phyloP scores from a whole-genome alignment of 2,113 vertebrate genomes.

The Geococcyx californianus region DNA sequence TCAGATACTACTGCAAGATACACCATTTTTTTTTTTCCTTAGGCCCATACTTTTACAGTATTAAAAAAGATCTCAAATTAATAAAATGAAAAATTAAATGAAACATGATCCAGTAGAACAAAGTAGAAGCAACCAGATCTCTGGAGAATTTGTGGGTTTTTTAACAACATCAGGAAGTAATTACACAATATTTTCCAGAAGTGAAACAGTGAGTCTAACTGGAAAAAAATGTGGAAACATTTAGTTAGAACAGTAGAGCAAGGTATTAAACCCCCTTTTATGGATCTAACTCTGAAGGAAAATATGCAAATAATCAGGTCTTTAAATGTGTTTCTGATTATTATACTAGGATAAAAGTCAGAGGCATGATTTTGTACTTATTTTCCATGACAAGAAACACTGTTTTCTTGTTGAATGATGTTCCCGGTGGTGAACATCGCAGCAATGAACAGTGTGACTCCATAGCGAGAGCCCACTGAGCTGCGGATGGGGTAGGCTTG shows the following conservation, averaged over 20 bases:
- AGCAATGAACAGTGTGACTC: not conserved
- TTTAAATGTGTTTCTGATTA: slow-evolving; percentile 77
- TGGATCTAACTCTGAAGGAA: slow-evolving; percentile 79
- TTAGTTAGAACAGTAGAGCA: slow-evolving; percentile 84
- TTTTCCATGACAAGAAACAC: slow-evolving; percentile 56
- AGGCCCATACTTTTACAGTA: not conserved
- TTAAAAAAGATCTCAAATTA: slow-evolving; percentile 64
- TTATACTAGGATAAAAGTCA: slow-evolving; percentile 72
- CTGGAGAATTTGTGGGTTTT: slow-evolving; percentile 68
- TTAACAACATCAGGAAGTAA: slow-evolving; percentile 77
- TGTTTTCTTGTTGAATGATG: slow-evolving; percentile 41
- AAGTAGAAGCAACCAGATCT: slow-evolving; percentile 64
- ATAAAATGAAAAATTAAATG: slow-evolving; percentile 68
- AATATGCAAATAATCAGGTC: slow-evolving; percentile 81
- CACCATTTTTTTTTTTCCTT: not conserved
- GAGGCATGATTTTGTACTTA: slow-evolving; percentile 53
- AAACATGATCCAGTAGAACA: slow-evolving; percentile 68
- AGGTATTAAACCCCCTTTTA: slow-evolving; percentile 79
- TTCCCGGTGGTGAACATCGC: not conserved
- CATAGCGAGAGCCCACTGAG: not conserved
- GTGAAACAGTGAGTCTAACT: slow-evolving; percentile 80
- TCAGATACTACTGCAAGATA: not conserved
- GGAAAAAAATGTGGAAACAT: slow-evolving; percentile 83
- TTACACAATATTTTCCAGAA: slow-evolving; percentile 83
- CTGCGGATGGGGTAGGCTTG: not conserved